Conservation (phyloP, 2,113 vertebrate species). For the Etia nguti region DNA sequence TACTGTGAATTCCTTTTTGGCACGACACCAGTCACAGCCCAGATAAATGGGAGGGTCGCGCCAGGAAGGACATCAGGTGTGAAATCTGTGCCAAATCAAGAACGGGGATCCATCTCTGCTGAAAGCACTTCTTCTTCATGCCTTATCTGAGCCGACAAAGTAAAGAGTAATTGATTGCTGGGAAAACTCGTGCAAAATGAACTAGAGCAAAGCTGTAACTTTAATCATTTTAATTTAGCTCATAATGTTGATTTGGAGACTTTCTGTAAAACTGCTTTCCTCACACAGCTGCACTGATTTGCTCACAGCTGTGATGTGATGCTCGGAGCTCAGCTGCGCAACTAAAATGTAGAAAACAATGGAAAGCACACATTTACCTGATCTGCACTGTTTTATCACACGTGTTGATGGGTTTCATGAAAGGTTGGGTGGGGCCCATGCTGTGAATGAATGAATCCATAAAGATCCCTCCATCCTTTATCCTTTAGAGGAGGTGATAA, state of each 20-base stretch:
- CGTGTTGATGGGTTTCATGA: not conserved
- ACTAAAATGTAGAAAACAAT: not conserved
- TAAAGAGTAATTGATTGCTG: not conserved
- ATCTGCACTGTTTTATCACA: not conserved
- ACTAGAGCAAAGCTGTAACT: not conserved
- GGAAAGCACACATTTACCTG: accelerated
- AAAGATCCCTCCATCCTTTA: not conserved
- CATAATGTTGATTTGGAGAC: not conserved
- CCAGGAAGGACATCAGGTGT: not conserved
- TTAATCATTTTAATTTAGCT: not conserved
- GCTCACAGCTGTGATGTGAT: not conserved
- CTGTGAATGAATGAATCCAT: not conserved
- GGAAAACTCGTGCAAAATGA: not conserved
- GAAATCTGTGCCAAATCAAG: not conserved
- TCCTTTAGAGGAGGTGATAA: not conserved
- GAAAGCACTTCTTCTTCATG: not conserved
- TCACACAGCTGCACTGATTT: not conserved
- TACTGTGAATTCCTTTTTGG: not conserved
- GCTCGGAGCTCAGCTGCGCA: not conserved
- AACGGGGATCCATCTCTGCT: not conserved
- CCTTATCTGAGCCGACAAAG: not conserved
- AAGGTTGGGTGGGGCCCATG: not conserved
- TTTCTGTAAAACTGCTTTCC: not conserved
- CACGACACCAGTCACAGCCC: not conserved
- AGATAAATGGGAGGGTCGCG: not conserved